These are phyloP conservation scores for Lagothrix lagotricha DNA, from an alignment of 2,797 vertebrate species.

Conservation along the genomic window DNA sequence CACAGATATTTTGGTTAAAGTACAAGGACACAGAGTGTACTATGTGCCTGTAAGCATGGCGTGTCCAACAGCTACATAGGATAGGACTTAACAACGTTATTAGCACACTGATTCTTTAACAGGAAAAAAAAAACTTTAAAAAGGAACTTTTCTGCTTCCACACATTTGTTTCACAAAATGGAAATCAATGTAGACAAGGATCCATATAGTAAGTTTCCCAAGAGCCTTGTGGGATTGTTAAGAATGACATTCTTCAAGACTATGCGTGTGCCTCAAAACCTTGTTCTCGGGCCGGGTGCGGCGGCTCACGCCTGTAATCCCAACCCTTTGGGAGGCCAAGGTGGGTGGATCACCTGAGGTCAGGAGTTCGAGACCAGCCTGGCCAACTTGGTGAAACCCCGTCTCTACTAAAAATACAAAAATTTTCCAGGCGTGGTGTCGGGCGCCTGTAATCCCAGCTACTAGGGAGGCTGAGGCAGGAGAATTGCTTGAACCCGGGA, in stretches of 20 bases:
- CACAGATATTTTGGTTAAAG: too few relatives aligned
- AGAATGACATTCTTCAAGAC: neutral
- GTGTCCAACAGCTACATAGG: too few relatives aligned
- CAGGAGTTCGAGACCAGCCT: neutral
- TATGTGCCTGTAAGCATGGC: too few relatives aligned
- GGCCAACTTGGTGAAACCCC: neutral
- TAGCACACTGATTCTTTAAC: too few relatives aligned
- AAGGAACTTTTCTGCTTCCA: too few relatives aligned
- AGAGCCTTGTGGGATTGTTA: neutral
- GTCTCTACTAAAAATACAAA: neutral
- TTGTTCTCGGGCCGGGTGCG: too few relatives aligned
- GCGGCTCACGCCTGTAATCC: neutral
- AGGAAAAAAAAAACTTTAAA: too few relatives aligned
- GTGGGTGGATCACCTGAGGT: neutral
- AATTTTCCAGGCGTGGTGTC: neutral
- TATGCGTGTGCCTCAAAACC: neutral
- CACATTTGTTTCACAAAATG: neutral
- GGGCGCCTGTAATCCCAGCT: rapidly evolving
- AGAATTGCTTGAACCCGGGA: neutral
- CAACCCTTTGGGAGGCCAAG: neutral
- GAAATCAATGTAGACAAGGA: neutral
- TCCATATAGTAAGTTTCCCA: neutral
- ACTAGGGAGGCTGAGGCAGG: neutral
- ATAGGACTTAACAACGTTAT: too few relatives aligned
- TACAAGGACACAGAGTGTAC: too few relatives aligned